Evolutionary conservation across 2,797 vertebrate genomes (phyloP).

Genomic region (Amniataba percoides): DNA sequence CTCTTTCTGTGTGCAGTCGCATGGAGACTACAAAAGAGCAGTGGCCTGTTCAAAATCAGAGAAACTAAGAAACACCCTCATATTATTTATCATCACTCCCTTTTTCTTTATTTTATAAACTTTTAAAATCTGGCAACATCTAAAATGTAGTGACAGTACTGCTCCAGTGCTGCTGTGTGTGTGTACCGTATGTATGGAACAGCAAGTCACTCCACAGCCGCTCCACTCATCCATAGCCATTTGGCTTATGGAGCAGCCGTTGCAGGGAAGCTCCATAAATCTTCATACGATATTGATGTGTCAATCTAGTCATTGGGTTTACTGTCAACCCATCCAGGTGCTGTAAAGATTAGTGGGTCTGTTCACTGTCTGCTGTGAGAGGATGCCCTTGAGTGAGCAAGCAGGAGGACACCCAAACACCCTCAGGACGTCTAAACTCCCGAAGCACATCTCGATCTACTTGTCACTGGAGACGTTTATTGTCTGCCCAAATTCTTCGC

Average conservation of each 20-base stretch:
- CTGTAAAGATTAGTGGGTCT: slow-evolving; percentile 81
- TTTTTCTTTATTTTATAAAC: slow-evolving; percentile 5
- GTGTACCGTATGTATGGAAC: slow-evolving; percentile 17
- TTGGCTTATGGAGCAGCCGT: slow-evolving; percentile 47
- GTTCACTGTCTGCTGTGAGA: slow-evolving; percentile 73
- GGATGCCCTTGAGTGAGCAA: slow-evolving; percentile 79
- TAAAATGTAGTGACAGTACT: slow-evolving; percentile 23
- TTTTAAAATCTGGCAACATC: slow-evolving; percentile 32
- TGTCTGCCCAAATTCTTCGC: slow-evolving; percentile 47
- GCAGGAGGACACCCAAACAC: slow-evolving; percentile 71
- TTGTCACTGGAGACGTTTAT: slow-evolving; percentile 56
- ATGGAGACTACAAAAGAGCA: neutral
- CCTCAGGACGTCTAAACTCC: slow-evolving; percentile 60
- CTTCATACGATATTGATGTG: slow-evolving; percentile 80
- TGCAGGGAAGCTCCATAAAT: slow-evolving; percentile 68
- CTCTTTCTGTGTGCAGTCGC: slow-evolving; percentile 12
- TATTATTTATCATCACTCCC: neutral
- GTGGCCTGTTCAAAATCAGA: slow-evolving; percentile 1
- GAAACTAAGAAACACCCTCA: slow-evolving; percentile 1
- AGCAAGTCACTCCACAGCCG: slow-evolving; percentile 29
- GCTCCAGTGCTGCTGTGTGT: slow-evolving; percentile 6
- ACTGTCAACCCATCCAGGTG: slow-evolving; percentile 80
- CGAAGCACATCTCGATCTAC: slow-evolving; percentile 66
- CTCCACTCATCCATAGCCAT: slow-evolving; percentile 47
- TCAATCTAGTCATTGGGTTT: slow-evolving; percentile 79